Percentiles rank a stretch among this genome's conserved stretches.
phyloP scores from a whole-genome alignment of 2,797 vertebrate species.

The Lepus townsendii region DNA sequence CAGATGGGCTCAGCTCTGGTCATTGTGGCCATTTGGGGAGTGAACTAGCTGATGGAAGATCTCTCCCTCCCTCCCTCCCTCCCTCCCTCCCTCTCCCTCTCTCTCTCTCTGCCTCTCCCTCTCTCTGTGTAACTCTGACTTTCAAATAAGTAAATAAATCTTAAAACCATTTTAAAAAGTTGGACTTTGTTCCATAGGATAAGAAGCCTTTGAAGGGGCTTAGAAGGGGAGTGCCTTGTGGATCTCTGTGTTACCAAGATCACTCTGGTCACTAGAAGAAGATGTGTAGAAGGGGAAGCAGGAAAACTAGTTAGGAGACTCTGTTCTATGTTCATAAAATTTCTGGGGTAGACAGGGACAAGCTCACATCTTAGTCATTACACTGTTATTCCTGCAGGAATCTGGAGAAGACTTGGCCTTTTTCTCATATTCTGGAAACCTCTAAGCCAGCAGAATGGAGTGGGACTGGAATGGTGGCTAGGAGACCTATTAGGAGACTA shows the following conservation, averaged over 20 bases:
- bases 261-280: not conserved
- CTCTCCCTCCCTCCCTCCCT: no score
- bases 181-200: not conserved
- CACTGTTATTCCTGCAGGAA: not conserved
- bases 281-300: not conserved
- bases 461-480: not conserved
- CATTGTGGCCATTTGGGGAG: no score
- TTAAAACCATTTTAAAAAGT: not conserved
- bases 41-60: no score
- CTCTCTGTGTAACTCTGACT: no score
- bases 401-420: not conserved
- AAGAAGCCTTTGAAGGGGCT: not conserved
- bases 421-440: not conserved
- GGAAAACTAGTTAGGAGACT: not conserved
- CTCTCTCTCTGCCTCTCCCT: no score
- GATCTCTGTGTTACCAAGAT: not conserved
- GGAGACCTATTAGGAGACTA: not conserved
- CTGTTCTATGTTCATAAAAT: constrained; percentile 28
- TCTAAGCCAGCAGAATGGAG: not conserved
- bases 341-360: not conserved
- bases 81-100: no score
- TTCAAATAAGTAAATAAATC: no score
- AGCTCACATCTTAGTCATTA: not conserved
- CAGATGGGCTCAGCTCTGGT: no score
- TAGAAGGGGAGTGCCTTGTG: not conserved